Conservation (phyloP, 2,113 vertebrate species). For the Lophotis ruficrista region DNA sequence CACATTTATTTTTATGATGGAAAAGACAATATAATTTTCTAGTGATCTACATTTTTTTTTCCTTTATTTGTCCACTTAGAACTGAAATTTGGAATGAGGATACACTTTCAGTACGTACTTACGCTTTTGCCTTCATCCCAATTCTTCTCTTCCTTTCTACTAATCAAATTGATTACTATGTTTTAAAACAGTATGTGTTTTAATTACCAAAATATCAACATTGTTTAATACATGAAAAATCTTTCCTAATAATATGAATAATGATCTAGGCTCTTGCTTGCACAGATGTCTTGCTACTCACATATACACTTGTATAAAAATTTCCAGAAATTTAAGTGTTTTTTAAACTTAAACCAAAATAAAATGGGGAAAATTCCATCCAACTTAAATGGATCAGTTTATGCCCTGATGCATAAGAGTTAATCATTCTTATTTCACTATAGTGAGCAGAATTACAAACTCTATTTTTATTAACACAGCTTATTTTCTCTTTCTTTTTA, state of each 20-base stretch:
- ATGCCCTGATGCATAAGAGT: not conserved
- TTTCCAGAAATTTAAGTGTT: not conserved
- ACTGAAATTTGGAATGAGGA: not conserved
- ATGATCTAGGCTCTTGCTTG: not conserved
- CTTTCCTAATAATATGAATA: not conserved
- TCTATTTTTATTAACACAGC: not conserved
- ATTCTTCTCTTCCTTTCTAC: not conserved
- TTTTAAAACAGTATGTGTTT: not conserved
- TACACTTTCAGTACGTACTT: not conserved
- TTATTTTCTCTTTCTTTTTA: not conserved
- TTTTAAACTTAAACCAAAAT: not conserved
- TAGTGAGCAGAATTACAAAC: not conserved
- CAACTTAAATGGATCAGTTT: not conserved
- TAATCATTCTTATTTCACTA: not conserved
- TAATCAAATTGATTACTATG: not conserved
- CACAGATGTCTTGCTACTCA: not conserved
- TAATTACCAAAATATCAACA: not conserved
- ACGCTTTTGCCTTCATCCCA: not conserved
- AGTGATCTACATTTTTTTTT: not conserved
- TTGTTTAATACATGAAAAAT: not conserved
- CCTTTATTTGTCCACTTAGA: not conserved
- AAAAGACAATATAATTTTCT: not conserved
- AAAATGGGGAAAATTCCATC: not conserved
- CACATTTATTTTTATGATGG: not conserved
- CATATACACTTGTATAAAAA: not conserved